These are phyloP conservation scores for Abramis brama DNA, from an alignment of 2,113 vertebrate species.

Conservation along the genomic window DNA sequence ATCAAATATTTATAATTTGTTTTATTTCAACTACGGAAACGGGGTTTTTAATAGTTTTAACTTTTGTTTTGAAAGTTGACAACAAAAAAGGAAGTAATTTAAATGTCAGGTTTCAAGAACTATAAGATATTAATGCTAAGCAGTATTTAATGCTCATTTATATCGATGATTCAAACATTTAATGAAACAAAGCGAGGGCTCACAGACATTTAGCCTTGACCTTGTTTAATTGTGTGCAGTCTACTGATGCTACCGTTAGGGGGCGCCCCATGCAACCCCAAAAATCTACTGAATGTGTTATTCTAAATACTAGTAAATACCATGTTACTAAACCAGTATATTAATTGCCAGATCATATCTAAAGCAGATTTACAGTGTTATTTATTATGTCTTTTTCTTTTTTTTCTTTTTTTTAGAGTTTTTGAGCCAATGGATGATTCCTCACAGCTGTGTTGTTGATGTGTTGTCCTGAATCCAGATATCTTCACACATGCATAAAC, in stretches of 20 bases:
- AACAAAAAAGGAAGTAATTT: no score
- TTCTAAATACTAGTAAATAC: background rate
- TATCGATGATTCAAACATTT: background rate
- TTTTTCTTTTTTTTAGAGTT: slow-evolving; percentile 27
- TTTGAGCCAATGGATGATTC: slow-evolving; percentile 2
- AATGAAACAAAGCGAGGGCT: background rate
- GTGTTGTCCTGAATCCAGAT: background rate
- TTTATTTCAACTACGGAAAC: background rate
- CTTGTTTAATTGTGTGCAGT: background rate
- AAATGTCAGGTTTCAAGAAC: background rate
- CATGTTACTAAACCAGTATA: background rate
- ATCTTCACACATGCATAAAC: background rate
- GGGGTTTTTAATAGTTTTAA: background rate
- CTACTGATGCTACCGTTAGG: background rate
- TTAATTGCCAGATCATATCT: background rate
- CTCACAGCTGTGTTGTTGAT: background rate
- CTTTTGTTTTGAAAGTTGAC: background rate
- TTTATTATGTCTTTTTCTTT: background rate
- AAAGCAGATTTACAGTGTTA: background rate
- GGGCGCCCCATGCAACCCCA: background rate
- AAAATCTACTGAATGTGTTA: background rate
- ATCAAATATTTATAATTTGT: no score
- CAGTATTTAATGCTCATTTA: background rate
- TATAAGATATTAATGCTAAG: background rate
- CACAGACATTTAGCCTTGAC: background rate